phyloP scores from a whole-genome alignment of 2,888 invertebrate genomes.

The Dascillus cervinus region DNA sequence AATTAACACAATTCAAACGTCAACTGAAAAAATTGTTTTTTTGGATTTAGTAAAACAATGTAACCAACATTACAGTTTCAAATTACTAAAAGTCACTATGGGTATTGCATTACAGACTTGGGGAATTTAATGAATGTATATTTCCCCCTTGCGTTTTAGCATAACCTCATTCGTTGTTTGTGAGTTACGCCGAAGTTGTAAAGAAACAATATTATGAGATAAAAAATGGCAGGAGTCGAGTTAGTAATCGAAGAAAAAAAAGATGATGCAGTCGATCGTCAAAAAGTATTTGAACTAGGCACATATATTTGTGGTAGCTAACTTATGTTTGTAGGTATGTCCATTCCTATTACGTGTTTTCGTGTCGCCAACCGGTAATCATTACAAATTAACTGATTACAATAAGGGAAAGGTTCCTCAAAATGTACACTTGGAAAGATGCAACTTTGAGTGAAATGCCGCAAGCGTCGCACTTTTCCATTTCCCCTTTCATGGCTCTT shows the following conservation, averaged over 20 bases:
- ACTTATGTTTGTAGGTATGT: conserved; percentile 66
- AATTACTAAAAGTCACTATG: too few species aligned
- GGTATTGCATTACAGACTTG: conserved; percentile 1
- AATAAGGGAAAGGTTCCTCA: conserved; percentile 87
- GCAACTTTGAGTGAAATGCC: conserved; percentile 94
- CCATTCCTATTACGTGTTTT: conserved; percentile 91
- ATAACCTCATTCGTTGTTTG: background rate
- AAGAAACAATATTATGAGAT: background rate
- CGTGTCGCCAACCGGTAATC: conserved; percentile 81
- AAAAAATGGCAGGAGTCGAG: conserved; percentile 13
- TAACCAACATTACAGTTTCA: background rate
- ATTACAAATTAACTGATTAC: conserved; percentile 87
- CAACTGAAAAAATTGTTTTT: too few species aligned
- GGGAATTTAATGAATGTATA: background rate
- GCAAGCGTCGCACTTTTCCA: too few species aligned
- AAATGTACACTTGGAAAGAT: conserved; percentile 98
- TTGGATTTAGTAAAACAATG: too few species aligned
- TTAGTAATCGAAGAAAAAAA: conserved; percentile 62
- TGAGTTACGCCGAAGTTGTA: background rate
- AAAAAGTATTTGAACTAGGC: too few species aligned
- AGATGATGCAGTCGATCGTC: conserved; percentile 71
- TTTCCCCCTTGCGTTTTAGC: background rate
- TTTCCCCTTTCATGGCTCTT: too few species aligned
- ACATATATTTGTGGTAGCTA: background rate
- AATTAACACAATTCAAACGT: background rate